phyloP scores from a whole-genome alignment of 1,140 invertebrate species.

The Mercenaria mercenaria region DNA sequence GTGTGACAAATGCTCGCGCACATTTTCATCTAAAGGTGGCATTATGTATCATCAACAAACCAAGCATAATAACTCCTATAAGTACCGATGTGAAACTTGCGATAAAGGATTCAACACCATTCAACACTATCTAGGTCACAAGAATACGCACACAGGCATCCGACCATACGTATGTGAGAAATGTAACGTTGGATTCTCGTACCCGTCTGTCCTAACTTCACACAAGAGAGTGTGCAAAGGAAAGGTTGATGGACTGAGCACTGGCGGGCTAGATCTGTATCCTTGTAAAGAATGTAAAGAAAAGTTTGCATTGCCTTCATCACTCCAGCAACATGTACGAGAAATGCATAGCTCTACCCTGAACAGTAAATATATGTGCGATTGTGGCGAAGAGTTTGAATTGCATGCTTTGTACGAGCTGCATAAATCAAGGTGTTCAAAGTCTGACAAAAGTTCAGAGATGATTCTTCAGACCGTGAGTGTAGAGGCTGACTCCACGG shows the following conservation, averaged over 20 bases:
- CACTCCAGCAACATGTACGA: slow-evolving; percentile 25
- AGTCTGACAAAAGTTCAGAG: slow-evolving; percentile 1
- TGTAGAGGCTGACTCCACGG: slow-evolving; percentile 12
- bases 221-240: slow-evolving; percentile 54
- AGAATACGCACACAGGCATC: slow-evolving; percentile 56
- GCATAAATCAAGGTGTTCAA: slow-evolving; percentile 23
- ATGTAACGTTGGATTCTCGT: slow-evolving; percentile 48
- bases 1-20: slow-evolving; percentile 54
- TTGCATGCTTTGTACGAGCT: slow-evolving; percentile 23
- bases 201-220: slow-evolving; percentile 50
- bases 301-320: slow-evolving; percentile 2
- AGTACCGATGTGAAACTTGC: slow-evolving; percentile 56
- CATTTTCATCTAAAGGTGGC: slow-evolving; percentile 56
- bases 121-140: slow-evolving; percentile 58
- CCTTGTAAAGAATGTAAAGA: slow-evolving; percentile 57
- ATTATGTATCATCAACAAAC: slow-evolving; percentile 54
- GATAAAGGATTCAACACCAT: slow-evolving; percentile 55
- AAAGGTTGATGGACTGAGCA: slow-evolving; percentile 7
- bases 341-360: slow-evolving; percentile 1
- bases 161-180: slow-evolving; percentile 52
- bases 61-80: slow-evolving; percentile 59
- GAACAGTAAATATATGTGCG: slow-evolving; percentile 28
- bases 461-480: slow-evolving; percentile 27
- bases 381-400: slow-evolving; percentile 35
- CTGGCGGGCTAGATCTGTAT: slow-evolving; percentile 7